Evolutionary conservation across 30 jellyfish, hydroid and myxozoan species (phyloP).

Genomic region (Turritopsis dohrnii): DNA sequence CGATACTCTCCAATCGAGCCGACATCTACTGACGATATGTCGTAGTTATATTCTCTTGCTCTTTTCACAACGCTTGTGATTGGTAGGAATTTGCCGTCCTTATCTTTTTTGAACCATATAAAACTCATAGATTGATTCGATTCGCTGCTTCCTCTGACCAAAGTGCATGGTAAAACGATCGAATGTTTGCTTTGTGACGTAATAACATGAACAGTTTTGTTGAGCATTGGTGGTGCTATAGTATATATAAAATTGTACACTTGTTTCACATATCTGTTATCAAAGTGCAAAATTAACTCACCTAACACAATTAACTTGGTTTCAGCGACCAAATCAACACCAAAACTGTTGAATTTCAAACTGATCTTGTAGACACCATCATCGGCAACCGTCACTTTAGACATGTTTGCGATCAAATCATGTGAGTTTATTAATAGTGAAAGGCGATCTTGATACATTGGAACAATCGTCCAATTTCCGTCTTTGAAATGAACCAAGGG

Average conservation of each 20-base stretch:
- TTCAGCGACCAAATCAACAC: too few species aligned
- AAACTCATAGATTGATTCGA: slow-evolving; percentile 43
- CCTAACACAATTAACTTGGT: too few species aligned
- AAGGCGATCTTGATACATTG: background rate
- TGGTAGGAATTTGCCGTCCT: slow-evolving; percentile 20
- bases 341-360: too few species aligned
- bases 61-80: slow-evolving; percentile 4
- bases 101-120: slow-evolving; percentile 43
- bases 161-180: slow-evolving; percentile 48
- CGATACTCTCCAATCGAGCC: slow-evolving; percentile 14
- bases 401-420: background rate
- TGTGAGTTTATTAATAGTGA: background rate
- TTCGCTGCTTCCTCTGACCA: slow-evolving; percentile 56
- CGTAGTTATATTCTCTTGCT: background rate
- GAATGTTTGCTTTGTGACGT: slow-evolving; percentile 32
- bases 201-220: background rate
- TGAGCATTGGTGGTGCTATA: slow-evolving; percentile 30
- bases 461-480: background rate
- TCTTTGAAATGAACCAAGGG: background rate
- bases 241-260: too few species aligned
- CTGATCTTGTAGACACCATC: background rate
- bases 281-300: too few species aligned
- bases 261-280: too few species aligned
- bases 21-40: background rate
- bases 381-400: background rate